A percentile compares a stretch with the other conserved stretches of the same genome.
Conservation (phyloP, 2,797 vertebrate genomes). For the Hippocampus kuda region DNA sequence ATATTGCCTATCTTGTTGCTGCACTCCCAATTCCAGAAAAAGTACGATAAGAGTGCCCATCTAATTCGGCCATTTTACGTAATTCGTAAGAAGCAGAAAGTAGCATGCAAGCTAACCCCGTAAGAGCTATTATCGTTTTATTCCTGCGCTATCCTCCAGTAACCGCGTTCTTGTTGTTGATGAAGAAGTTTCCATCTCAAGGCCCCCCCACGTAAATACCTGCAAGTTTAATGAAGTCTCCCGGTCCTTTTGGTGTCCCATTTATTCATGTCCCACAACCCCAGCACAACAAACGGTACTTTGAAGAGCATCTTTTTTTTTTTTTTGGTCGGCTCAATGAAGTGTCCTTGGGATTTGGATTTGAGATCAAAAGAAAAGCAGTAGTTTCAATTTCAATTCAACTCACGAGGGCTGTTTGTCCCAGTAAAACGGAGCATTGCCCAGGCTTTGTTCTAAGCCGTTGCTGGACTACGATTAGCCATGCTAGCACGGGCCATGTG, state of each 20-base stretch:
- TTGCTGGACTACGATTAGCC: constrained; percentile 41
- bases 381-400: constrained; percentile 21
- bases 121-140: too few species aligned
- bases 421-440: constrained; percentile 26
- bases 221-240: constrained; percentile 1
- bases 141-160: neutral
- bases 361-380: constrained; percentile 30
- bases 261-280: neutral
- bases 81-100: too few species aligned
- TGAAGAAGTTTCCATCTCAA: neutral
- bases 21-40: too few species aligned
- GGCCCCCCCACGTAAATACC: neutral
- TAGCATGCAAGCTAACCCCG: too few species aligned
- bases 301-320: constrained; percentile 17
- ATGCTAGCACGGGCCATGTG: constrained; percentile 35
- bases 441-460: constrained; percentile 51
- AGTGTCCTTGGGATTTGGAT: constrained; percentile 18
- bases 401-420: constrained; percentile 18
- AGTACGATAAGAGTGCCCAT: too few species aligned
- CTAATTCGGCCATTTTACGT: too few species aligned
- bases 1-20: too few species aligned
- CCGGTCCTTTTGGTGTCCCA: neutral
- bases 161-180: neutral
- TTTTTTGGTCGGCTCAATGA: constrained; percentile 2
- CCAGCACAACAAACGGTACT: neutral